phyloP scores from a whole-genome alignment of 2,113 vertebrate genomes.

The Eublepharis macularius region DNA sequence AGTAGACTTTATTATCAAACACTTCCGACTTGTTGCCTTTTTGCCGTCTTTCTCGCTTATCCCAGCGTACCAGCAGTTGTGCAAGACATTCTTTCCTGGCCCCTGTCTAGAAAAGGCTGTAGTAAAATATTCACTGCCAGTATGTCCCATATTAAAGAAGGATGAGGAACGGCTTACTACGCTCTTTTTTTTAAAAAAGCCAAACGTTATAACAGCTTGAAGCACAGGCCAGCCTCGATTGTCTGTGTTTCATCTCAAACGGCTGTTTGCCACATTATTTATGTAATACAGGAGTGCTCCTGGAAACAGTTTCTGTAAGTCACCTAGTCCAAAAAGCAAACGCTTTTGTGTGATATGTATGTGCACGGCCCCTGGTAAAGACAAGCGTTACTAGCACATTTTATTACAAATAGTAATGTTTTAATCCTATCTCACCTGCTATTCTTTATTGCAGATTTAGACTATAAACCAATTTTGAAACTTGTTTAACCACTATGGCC shows the following conservation, averaged over 20 bases:
- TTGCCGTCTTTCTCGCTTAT: not conserved
- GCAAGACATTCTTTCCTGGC: not conserved
- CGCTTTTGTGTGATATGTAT: not conserved
- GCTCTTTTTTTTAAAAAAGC: not conserved
- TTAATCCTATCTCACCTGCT: not conserved
- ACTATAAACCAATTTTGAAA: not conserved
- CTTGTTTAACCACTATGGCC: not conserved
- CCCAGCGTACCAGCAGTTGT: constrained; percentile 14
- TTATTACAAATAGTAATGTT: not conserved
- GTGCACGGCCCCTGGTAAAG: not conserved
- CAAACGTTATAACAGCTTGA: not conserved
- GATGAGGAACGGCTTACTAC: constrained; percentile 33
- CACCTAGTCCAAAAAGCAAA: not conserved
- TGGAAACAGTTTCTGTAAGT: not conserved
- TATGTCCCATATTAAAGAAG: constrained; percentile 39
- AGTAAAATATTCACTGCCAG: not conserved
- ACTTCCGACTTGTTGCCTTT: not conserved
- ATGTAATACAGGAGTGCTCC: not conserved
- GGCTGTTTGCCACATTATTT: not conserved
- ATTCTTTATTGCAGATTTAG: not conserved
- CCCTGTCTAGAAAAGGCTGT: constrained; percentile 19
- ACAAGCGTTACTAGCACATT: not conserved
- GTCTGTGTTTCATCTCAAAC: not conserved
- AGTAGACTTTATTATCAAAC: constrained; percentile 54
- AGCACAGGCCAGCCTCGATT: not conserved